A percentile compares a stretch with the other conserved stretches of the same genome.
phyloP scores from a whole-genome alignment of 2,797 vertebrate genomes.

The Argyrosomus regius region DNA sequence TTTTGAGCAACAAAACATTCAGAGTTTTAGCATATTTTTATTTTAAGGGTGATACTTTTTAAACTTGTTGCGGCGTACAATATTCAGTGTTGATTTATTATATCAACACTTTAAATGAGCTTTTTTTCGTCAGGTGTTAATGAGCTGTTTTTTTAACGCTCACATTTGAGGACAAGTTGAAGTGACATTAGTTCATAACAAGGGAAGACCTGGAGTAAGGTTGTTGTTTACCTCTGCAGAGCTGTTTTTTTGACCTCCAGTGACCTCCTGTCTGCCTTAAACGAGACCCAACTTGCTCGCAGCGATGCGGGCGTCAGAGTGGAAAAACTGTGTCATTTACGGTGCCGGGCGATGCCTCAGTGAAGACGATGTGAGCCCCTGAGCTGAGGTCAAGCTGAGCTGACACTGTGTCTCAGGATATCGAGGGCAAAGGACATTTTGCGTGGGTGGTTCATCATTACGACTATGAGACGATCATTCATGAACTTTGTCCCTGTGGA shows the following conservation, averaged over 20 bases:
- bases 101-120: neutral
- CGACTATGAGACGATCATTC: conserved; percentile 2
- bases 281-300: conserved; percentile 46
- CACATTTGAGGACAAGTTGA: conserved; percentile 29
- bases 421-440: conserved; percentile 38
- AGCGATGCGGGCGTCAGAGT: conserved; percentile 47
- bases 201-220: conserved; percentile 33
- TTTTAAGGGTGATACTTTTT: neutral
- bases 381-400: conserved; percentile 62
- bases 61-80: neutral
- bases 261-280: conserved; percentile 58
- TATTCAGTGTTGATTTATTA: neutral
- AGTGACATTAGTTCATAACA: conserved; percentile 39
- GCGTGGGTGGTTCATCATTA: conserved; percentile 53
- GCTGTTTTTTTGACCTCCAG: conserved; percentile 50
- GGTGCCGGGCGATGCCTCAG: conserved; percentile 37
- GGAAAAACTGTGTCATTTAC: conserved; percentile 46
- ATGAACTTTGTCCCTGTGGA: conserved; percentile 10
- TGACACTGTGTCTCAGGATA: conserved; percentile 60
- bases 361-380: conserved; percentile 27
- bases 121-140: conserved; percentile 21
- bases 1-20: conserved; percentile 14
- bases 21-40: neutral
- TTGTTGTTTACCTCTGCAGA: conserved; percentile 69
- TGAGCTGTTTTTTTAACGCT: conserved; percentile 30